A percentile compares a stretch with the other conserved stretches of the same genome.
Evolutionary conservation across 2,797 vertebrate genomes (phyloP).

Genomic region (Botia almorhae): DNA sequence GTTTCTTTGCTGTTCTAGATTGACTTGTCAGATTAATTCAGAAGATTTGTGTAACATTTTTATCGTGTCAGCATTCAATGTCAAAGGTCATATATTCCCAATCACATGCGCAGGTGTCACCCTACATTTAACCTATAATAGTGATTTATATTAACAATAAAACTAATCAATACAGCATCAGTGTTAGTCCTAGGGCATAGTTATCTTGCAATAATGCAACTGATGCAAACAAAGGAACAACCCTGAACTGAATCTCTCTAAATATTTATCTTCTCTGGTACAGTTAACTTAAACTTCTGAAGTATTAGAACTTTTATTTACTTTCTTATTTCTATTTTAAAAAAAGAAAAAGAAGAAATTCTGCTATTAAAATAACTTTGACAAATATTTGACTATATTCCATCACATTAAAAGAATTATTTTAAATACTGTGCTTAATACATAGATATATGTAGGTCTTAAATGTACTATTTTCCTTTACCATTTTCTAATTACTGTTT

Average conservation of each 20-base stretch:
- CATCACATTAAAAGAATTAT: neutral
- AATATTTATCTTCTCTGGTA: neutral
- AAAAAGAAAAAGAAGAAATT: too few relatives aligned
- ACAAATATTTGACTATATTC: neutral
- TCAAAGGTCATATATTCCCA: constrained; percentile 28
- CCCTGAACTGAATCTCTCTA: neutral
- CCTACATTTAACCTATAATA: constrained; percentile 25
- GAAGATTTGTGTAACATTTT: constrained; percentile 21
- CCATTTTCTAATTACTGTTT: neutral
- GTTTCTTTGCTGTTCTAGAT: neutral
- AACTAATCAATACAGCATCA: constrained; percentile 31
- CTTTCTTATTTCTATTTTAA: too few relatives aligned
- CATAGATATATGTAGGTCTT: too few relatives aligned
- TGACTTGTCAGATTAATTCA: constrained; percentile 7
- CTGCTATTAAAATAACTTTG: neutral
- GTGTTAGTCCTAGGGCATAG: constrained; percentile 40
- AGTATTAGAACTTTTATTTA: neutral
- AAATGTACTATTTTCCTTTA: too few relatives aligned
- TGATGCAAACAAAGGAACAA: neutral
- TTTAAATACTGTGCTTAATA: too few relatives aligned
- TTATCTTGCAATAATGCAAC: neutral
- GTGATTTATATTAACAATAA: constrained; percentile 28
- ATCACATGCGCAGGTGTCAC: constrained; percentile 13
- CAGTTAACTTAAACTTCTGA: neutral
- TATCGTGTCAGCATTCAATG: neutral